Base-by-base conservation (phyloP, 2,113 vertebrate species). In the Rhinogobius similis region DNA sequence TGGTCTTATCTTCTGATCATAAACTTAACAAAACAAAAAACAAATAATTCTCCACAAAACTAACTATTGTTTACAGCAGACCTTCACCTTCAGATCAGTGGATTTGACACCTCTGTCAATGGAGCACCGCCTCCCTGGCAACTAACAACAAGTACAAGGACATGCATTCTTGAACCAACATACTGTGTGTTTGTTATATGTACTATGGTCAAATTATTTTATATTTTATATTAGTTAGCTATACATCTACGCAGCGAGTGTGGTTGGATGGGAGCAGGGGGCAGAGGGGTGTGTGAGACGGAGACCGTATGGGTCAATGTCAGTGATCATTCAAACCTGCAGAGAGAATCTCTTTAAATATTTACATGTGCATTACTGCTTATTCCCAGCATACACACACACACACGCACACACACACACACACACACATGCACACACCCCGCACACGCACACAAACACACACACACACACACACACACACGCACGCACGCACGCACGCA, bases 361-460 rank as follows among this genome's bases (percentile, higher is more conserved):
- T 96, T 97, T 96, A 97, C 91, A 93, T 95, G 94, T 95, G 90
- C 91, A 90, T 95, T 95, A 95, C 94, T 95, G 95, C 95, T 96
- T 96, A 94, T 93, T 92, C 82, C 77, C 82, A 39, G 32, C 70
- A 56, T 76, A 52, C 27, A 38, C 73, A 26, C 58, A 63, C 78
- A 52, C 27, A 38, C 73, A 26, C 58, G n/a, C n/a, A n/a, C n/a
- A n/a, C n/a, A n/a, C n/a, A n/a, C n/a, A n/a, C n/a, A n/a, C n/a
- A n/a, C 78, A 52, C 27, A 38, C 73, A 26, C 58, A 63, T 52
- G 83, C 78, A 9, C 78, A 52, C 27, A 38, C 73, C 78, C 46
- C 27, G 29, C 73, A 26, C 58, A 63, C 46, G 83, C 78, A 9
- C 78, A 52, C 27, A 38, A 70, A 26, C 58, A 63, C 78, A 52